phyloP scores from a whole-genome alignment of 2,113 vertebrate species.

The Tauraco erythrolophus region DNA sequence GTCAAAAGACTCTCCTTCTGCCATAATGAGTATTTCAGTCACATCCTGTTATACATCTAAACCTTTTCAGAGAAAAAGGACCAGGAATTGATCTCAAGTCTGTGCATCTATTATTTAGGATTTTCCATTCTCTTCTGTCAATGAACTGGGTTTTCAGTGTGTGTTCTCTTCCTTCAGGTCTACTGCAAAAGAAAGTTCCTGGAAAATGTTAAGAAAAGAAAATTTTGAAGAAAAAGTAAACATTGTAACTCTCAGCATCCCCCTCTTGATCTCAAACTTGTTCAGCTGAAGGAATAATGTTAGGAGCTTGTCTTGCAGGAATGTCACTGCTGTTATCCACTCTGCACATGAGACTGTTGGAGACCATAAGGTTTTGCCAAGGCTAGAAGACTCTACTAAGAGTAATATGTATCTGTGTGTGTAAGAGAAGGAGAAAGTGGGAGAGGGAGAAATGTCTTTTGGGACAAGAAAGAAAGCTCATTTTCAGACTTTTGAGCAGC shows the following conservation, averaged over 20 bases:
- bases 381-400: neutral
- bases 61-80: neutral
- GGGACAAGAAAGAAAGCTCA: neutral
- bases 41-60: neutral
- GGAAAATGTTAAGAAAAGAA: neutral
- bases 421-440: neutral
- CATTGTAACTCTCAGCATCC: neutral
- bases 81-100: neutral
- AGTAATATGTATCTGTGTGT: neutral
- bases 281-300: neutral
- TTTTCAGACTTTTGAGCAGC: neutral
- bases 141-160: neutral
- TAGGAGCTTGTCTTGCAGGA: neutral
- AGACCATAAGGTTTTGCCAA: neutral
- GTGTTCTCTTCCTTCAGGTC: neutral
- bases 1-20: neutral
- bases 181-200: neutral
- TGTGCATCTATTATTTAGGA: neutral
- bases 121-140: neutral
- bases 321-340: neutral
- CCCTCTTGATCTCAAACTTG: neutral
- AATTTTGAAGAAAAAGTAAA: neutral
- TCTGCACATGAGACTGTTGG: fast-evolving
- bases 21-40: neutral
- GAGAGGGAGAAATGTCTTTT: neutral